These are phyloP conservation scores for Pipistrellus pipistrellus DNA, from an alignment of 2,797 vertebrate genomes.

Conservation along the genomic window DNA sequence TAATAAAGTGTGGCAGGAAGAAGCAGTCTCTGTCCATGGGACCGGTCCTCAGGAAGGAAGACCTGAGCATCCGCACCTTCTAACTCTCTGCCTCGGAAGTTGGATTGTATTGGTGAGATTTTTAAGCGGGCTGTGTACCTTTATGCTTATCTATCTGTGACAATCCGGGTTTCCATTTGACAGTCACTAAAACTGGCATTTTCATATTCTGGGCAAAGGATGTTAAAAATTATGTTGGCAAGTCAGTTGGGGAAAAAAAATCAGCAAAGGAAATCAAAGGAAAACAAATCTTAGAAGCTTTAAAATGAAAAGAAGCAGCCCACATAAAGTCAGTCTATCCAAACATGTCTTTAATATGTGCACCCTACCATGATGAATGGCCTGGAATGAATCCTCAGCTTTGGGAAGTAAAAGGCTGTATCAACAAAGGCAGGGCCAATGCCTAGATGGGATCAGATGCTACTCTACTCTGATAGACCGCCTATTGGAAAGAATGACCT, in stretches of 20 bases:
- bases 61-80: background rate
- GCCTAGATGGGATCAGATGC: background rate
- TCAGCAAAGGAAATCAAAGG: background rate
- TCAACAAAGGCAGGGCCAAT: background rate
- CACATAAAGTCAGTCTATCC: background rate
- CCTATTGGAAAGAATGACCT: background rate
- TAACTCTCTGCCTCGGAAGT: background rate
- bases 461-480: background rate
- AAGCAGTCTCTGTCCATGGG: background rate
- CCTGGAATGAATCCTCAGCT: background rate
- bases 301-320: background rate
- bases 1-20: background rate
- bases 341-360: background rate
- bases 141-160: background rate
- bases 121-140: background rate
- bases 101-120: background rate
- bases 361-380: background rate
- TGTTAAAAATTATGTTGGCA: conserved; percentile 3
- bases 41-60: background rate
- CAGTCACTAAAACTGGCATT: background rate
- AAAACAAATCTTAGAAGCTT: background rate
- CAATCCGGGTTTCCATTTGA: background rate
- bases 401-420: background rate
- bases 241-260: background rate
- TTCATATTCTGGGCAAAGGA: background rate